Base-by-base conservation (phyloP, 1,140 invertebrate genomes). In the Oncopeltus fasciatus region DNA sequence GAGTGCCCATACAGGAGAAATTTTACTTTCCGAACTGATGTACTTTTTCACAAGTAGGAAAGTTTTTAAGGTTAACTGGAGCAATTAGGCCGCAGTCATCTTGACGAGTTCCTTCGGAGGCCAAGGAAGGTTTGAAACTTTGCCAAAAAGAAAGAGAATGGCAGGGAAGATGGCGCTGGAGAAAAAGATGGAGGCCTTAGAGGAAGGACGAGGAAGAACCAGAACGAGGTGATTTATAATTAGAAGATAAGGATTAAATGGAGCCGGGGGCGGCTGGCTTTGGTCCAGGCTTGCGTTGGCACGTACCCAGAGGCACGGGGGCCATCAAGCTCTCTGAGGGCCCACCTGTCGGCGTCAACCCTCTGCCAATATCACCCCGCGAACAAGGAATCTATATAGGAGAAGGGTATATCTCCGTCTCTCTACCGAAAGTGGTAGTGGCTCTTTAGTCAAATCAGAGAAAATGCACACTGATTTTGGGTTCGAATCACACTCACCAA, bases 21-120 rank as follows among this genome's bases (percentile, higher is more conserved):
- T n/a, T n/a, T n/a, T n/a, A n/a, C n/a, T n/a, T n/a, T n/a, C n/a
- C n/a, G n/a, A n/a, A n/a, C n/a, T n/a, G n/a, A n/a, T n/a, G n/a
- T n/a, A n/a, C n/a, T n/a, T n/a, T n/a, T n/a, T n/a, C n/a, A n/a
- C n/a, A n/a, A n/a, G n/a, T n/a, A n/a, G n/a, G n/a, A n/a, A n/a
- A n/a, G n/a, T n/a, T n/a, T n/a, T n/a, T n/a, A n/a, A n/a, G n/a
- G n/a, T n/a, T n/a, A n/a, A n/a, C n/a, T n/a, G n/a, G n/a, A n/a
- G n/a, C n/a, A 90, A 76, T 88, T 87, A 73, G 88, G 90, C 73
- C 90, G 90, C 49, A 38, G 38, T 3, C 33, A 59, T n/a, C 44
- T 64, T 1, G 57, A 59, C 3, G 2, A 20, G 4, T n/a, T 21
- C 11, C 26, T 20, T 38, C 31, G 31, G 31, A 14, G 31, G 31